phyloP scores from a whole-genome alignment of 2,888 invertebrate genomes.

The Apodemia mormo region DNA sequence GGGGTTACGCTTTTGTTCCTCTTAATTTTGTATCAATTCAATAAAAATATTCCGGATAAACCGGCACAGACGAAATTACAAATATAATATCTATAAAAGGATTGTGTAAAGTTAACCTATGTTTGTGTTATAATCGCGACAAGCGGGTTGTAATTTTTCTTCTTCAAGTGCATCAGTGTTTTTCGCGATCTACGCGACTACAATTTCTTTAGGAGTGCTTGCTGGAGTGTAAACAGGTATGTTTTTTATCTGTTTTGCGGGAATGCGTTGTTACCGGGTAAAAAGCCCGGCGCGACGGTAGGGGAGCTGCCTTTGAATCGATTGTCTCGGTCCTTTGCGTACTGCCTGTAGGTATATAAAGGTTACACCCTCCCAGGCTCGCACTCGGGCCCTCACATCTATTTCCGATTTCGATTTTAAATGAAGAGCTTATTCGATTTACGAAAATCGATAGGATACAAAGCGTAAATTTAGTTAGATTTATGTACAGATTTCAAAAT shows the following conservation, averaged over 20 bases:
- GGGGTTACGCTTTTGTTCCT: slow-evolving; percentile 49
- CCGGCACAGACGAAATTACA: slow-evolving; percentile 44
- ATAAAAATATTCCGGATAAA: slow-evolving; percentile 50
- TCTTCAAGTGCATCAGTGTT: slow-evolving; percentile 64
- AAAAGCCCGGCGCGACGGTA: slow-evolving; percentile 49
- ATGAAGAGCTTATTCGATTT: slow-evolving; percentile 48
- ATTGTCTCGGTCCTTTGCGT: slow-evolving; percentile 55
- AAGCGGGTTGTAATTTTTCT: slow-evolving; percentile 49
- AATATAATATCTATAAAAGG: slow-evolving; percentile 39
- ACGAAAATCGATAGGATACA: slow-evolving; percentile 21
- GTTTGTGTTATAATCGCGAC: slow-evolving; percentile 56
- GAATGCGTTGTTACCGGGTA: slow-evolving; percentile 44
- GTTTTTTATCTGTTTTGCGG: slow-evolving; percentile 58
- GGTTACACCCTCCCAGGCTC: slow-evolving; percentile 61
- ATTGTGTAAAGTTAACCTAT: slow-evolving; percentile 65
- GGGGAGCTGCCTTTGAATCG: slow-evolving; percentile 70
- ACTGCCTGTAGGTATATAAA: slow-evolving; percentile 19
- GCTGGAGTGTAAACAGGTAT: slow-evolving; percentile 74
- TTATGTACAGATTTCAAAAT: too few species aligned
- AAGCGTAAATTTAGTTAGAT: not conserved
- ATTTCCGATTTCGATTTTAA: slow-evolving; percentile 49
- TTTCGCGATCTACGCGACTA: slow-evolving; percentile 71
- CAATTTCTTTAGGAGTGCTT: slow-evolving; percentile 67
- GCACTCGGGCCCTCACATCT: slow-evolving; percentile 40
- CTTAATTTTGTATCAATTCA: slow-evolving; percentile 38